Conservation (phyloP, 2,888 invertebrate genomes). For the Eristalinus aeneus region DNA sequence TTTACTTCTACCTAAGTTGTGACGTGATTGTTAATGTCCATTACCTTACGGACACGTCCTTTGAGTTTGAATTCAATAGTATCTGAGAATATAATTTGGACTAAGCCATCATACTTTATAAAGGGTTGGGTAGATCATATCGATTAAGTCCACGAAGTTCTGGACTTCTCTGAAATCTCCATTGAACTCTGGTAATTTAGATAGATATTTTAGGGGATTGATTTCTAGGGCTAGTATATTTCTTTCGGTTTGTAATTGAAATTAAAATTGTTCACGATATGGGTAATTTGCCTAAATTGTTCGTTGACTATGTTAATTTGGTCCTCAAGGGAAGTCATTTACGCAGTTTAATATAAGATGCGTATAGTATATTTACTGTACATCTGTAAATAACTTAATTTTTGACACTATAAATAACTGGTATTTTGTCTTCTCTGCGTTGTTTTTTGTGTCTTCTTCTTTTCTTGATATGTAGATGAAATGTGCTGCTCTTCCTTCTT, state of each 20-base stretch:
- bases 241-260: too few species aligned
- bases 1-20: conserved; percentile 1
- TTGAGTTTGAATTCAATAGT: conserved; percentile 3
- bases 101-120: neutral
- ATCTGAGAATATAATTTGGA: conserved; percentile 10
- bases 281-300: neutral
- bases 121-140: neutral
- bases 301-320: neutral
- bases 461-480: too few species aligned
- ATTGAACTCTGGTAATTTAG: too few species aligned
- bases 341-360: neutral
- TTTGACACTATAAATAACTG: neutral
- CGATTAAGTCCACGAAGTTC: conserved; percentile 1
- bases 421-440: neutral
- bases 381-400: neutral
- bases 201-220: too few species aligned
- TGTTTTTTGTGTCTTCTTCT: neutral
- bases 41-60: too few species aligned
- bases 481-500: too few species aligned
- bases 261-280: neutral
- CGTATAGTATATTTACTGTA: neutral
- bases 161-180: neutral
- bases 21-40: too few species aligned
- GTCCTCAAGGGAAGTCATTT: neutral
- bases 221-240: too few species aligned